Base-by-base conservation (phyloP, 2,113 vertebrate species). In the Todiramphus chloris region DNA sequence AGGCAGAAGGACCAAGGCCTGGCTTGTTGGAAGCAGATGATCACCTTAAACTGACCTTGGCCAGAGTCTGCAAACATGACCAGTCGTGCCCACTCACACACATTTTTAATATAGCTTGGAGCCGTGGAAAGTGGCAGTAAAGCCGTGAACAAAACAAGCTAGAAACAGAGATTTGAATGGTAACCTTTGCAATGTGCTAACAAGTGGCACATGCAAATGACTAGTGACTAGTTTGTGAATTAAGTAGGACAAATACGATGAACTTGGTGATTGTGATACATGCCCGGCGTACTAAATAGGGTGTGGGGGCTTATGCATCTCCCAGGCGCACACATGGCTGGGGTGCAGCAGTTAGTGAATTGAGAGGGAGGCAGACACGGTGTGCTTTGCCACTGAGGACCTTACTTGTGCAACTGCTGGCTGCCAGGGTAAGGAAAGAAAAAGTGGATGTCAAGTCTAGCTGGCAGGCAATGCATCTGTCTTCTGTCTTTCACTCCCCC, bases 401-500 rank as follows among this genome's bases (percentile, higher is more conserved):
- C 53, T 91, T 72, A 93, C 95, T 89, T 96, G 90, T 19, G 70
- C 86, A 56, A 59, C 81, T 93, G 81, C 64, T 82, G 91, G 70
- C 83, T 97, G 83, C 84, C 83, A 94, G 81, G 59, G 81, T 43
- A 77, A 91, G 91, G 81, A 72, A 96, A 96, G 91, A 95, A 95
- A 89, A 93, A 94, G 84, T 94, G 68, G 84, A 96, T 95, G 94
- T 94, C 94, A 94, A 95, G 87, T 62, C 74, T 96, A 94, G 86
- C 83, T 92, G 92, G 94, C 96, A 96, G 94, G 80, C 95, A 84
- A 85, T 91, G 75, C 96, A 96, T 96, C 96, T 97, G 96, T 94
- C 96, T 96, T 94, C 93, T 79, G 95, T 95, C 95, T 97, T 96
- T 94, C 96, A 96, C 95, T 96, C 92, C 93, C 67, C 87, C 81